Conservation (phyloP, 2,113 vertebrate genomes). For the Lonchura striata region DNA sequence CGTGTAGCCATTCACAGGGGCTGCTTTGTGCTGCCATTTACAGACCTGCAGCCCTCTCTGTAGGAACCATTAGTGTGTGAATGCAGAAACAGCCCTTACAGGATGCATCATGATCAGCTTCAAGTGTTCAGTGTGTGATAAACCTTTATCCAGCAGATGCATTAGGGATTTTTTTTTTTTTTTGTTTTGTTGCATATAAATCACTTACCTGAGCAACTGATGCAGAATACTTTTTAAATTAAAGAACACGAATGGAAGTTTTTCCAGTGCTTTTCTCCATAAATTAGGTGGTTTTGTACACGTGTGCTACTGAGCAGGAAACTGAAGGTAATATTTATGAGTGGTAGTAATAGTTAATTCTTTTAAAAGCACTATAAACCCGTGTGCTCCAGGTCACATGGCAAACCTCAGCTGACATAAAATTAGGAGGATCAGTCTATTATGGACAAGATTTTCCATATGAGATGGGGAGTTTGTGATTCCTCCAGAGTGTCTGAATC, state of each 20-base stretch:
- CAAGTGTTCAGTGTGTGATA: background rate
- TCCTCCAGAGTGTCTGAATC: too few relatives aligned
- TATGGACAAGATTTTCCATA: background rate
- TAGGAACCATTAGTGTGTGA: background rate
- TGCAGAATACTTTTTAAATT: background rate
- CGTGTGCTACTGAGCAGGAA: background rate
- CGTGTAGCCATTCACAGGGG: background rate
- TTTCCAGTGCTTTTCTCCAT: background rate
- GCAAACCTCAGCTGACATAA: background rate
- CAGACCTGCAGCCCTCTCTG: background rate
- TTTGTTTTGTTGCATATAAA: background rate
- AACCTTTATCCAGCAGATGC: background rate
- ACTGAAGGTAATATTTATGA: background rate
- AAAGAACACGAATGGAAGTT: background rate
- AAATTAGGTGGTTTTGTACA: background rate
- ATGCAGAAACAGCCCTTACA: background rate
- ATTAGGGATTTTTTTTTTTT: background rate
- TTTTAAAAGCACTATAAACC: background rate
- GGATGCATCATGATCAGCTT: background rate
- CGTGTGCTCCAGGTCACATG: background rate
- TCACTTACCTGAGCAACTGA: background rate
- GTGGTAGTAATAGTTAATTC: background rate
- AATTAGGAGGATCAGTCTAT: background rate
- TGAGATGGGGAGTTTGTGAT: background rate
- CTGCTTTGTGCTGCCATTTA: background rate